These are phyloP conservation scores for Apostichopus californicus DNA, from an alignment of 35 echinoderm and acorn worm species.

Conservation along the genomic window DNA sequence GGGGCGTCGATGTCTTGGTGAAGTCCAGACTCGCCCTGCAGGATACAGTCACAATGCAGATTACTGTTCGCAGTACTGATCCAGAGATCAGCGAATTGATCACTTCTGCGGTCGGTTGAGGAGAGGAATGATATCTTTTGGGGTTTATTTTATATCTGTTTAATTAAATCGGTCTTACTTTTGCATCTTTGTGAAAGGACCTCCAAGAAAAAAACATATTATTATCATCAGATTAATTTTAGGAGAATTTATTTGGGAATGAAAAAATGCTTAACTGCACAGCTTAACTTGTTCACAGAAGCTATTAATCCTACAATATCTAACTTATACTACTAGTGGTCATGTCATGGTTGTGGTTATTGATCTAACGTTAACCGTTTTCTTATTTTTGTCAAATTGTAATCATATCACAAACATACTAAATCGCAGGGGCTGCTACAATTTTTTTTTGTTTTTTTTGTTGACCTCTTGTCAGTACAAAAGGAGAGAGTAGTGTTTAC, in stretches of 20 bases:
- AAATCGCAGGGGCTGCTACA: no score
- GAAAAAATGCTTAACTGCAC: no score
- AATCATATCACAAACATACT: no score
- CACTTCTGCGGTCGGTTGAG: slow-evolving; percentile 75
- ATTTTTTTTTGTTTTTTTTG: no score
- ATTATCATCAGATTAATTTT: not conserved
- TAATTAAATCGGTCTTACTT: not conserved
- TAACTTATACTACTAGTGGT: no score
- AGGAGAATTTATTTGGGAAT: not conserved
- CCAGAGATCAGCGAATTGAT: slow-evolving; percentile 80
- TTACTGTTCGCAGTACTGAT: slow-evolving; percentile 88
- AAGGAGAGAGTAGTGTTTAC: no score
- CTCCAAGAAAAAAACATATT: not conserved
- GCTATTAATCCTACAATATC: no score
- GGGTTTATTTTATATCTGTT: not conserved
- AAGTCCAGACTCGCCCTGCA: slow-evolving; percentile 82
- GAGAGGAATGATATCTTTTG: not conserved
- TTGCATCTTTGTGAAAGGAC: not conserved
- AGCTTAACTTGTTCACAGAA: no score
- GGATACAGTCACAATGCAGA: slow-evolving; percentile 97
- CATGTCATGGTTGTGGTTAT: no score
- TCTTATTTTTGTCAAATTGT: no score
- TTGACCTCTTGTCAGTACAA: no score
- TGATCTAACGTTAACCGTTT: no score
- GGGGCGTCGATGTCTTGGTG: slow-evolving; percentile 85